phyloP scores from a whole-genome alignment of 1,140 invertebrate species.

The Anadara kagoshimensis region DNA sequence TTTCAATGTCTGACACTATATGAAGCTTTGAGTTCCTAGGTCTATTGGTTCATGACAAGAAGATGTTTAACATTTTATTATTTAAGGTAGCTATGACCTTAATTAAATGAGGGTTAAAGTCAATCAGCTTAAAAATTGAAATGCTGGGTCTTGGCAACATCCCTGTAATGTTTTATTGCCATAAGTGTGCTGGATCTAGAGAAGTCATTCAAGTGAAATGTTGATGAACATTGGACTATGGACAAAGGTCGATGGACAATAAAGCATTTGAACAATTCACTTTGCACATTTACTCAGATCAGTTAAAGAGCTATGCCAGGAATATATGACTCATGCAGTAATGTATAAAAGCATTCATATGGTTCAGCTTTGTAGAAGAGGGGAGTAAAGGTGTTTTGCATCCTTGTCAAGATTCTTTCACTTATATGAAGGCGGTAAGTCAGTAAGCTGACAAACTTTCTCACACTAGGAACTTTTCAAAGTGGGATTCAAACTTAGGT shows the following conservation, averaged over 20 bases:
- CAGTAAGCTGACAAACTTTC: no score
- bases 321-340: neutral
- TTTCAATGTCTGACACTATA: no score
- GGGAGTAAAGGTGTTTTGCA: neutral
- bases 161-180: neutral
- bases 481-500: no score
- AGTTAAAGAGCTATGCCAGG: neutral
- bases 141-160: neutral
- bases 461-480: no score
- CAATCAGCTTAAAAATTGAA: neutral
- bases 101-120: neutral
- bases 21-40: no score
- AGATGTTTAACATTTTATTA: neutral
- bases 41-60: neutral
- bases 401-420: no score
- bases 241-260: neutral
- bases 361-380: neutral
- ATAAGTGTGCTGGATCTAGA: neutral
- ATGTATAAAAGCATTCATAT: neutral
- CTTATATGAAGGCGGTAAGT: no score
- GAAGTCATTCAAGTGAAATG: neutral
- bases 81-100: neutral
- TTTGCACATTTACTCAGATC: neutral
- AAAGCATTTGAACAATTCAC: neutral
- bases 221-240: neutral